Evolutionary conservation across 2,113 vertebrate species (phyloP), one percentile per base, ranked within the genome.

Genomic region (Garra rufa): DNA sequence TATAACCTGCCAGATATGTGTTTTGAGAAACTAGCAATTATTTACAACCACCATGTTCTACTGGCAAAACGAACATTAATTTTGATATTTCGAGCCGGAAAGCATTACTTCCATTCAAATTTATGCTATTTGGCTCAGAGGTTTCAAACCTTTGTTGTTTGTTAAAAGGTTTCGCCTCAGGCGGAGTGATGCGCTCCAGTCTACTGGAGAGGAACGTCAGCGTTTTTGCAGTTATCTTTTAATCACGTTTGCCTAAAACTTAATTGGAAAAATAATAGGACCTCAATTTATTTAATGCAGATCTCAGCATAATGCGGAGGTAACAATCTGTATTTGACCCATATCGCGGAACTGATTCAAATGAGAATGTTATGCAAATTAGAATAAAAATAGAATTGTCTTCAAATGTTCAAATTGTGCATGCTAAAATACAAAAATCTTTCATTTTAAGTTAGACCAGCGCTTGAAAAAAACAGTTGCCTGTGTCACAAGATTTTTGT

Each of bases 191-290:
- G 76, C 30, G n/a, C 84, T 83, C 81, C 74, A 57, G 76, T 88
- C 81, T 85, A 86, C 41, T 77, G 84, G 70, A 88, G 76, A 43
- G 70, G 76, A 88, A 86, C 84, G 73, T 71, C 76, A 86, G 84
- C 81, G 63, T 44, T 83, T 81, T 83, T 17, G 6, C 38, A 81
- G 46, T 82, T 82, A 82, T 82, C 70, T 67, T 77, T 86, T 81
- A 85, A 88, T 83, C 85, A 81, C 70, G 57, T 85, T 83, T 81
- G 57, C 50, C 76, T 85, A 69, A 85, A 81, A 83, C 76, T 13
- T 74, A 83, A 77, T 38, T 61, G 77, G 30, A 48, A 38, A 87
- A 70, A 46, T 61, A 77, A 85, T 46, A 85, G 59, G 55, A 28
- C 43, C 70, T 65, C 59, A 24, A 81, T 74, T 71, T 65, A 50